Percentiles rank a stretch among this genome's conserved stretches.
Conservation (phyloP, 92 coral and sea anemone genomes). For the Siderastrea siderea region DNA sequence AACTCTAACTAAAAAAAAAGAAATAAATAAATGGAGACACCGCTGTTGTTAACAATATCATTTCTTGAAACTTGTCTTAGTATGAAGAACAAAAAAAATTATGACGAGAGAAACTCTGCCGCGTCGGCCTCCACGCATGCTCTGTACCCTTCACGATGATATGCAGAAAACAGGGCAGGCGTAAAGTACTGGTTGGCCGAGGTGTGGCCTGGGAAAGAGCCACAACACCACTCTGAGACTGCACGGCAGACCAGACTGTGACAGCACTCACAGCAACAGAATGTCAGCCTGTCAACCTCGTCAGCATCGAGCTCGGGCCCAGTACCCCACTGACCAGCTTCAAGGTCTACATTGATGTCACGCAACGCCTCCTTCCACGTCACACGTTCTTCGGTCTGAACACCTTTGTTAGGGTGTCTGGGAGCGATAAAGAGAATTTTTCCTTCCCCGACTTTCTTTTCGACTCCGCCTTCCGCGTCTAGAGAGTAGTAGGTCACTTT, state of each 20-base stretch:
- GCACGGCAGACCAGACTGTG: not conserved
- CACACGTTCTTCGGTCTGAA: not conserved
- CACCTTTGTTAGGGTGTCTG: conserved; percentile 50
- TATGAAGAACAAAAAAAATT: not conserved
- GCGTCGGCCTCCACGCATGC: conserved; percentile 27
- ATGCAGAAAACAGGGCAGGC: conserved; percentile 38
- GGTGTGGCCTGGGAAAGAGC: conserved; percentile 2
- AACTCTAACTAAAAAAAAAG: too few species aligned
- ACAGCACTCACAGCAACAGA: conserved; percentile 49
- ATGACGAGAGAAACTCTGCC: conserved; percentile 10
- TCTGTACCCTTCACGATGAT: conserved; percentile 66
- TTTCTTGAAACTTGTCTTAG: too few species aligned
- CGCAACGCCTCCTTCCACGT: conserved; percentile 58
- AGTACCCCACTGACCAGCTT: conserved; percentile 65
- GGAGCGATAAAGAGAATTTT: conserved; percentile 48
- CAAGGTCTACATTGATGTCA: conserved; percentile 50
- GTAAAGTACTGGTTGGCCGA: conserved; percentile 51
- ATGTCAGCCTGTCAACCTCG: conserved; percentile 66
- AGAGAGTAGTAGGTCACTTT: conserved; percentile 37
- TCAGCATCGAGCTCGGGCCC: conserved; percentile 65
- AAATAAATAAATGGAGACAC: too few species aligned
- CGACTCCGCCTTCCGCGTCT: not conserved
- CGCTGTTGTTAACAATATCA: not conserved
- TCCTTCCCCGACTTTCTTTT: conserved; percentile 44
- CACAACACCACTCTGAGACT: not conserved